A percentile compares a stretch with the other conserved stretches of the same genome.
Evolutionary conservation across 2,797 vertebrate species (phyloP).

Genomic region (Buphagus erythrorhynchus): DNA sequence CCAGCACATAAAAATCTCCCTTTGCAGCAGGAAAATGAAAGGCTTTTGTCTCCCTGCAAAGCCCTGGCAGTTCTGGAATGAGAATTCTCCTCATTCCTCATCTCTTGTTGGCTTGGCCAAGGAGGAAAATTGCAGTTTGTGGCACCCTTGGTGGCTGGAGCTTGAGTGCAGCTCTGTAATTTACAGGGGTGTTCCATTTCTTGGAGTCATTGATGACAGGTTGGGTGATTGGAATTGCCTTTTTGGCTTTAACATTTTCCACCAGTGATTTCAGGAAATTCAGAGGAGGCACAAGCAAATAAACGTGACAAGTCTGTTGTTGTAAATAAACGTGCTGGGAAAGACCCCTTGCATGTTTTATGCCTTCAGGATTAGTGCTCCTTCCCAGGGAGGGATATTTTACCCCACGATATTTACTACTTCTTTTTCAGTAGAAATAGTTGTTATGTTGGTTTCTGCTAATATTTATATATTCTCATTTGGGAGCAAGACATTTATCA

Average conservation of each 20-base stretch:
- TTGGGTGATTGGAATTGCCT: not conserved
- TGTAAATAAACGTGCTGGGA: not conserved
- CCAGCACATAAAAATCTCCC: not conserved
- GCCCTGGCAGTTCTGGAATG: not conserved
- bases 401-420: not conserved
- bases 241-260: not conserved
- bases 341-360: not conserved
- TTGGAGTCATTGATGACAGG: not conserved
- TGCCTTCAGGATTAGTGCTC: not conserved
- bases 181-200: not conserved
- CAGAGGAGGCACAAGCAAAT: not conserved
- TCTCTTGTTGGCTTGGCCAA: not conserved
- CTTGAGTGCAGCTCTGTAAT: not conserved
- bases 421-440: not conserved
- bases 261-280: slow-evolving; percentile 14
- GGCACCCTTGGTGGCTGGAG: not conserved
- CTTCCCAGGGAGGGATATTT: not conserved
- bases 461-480: not conserved
- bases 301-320: not conserved
- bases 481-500: not conserved
- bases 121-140: not conserved
- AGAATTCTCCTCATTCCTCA: not conserved
- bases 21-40: not conserved
- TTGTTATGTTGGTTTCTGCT: not conserved
- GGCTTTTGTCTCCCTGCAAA: not conserved